These are phyloP conservation scores for Melanchra persicariae DNA, from an alignment of 2,888 invertebrate genomes.

Conservation along the genomic window DNA sequence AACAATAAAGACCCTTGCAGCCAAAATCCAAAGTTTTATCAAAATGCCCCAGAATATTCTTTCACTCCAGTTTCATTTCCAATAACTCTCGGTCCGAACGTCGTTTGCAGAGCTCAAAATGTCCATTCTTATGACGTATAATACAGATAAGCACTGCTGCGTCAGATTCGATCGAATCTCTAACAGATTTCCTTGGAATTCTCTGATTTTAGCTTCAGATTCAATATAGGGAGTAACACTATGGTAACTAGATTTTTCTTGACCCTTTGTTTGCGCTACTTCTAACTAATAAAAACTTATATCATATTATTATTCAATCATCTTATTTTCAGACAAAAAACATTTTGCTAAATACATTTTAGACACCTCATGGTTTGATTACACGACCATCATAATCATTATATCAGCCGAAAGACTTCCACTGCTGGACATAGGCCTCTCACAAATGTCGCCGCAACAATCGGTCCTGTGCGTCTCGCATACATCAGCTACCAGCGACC, in stretches of 20 bases:
- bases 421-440: too few species aligned
- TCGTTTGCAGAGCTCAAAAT: conserved; percentile 45
- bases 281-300: too few species aligned
- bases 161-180: conserved; percentile 33
- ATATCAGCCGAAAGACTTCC: too few species aligned
- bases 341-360: too few species aligned
- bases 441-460: too few species aligned
- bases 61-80: conserved; percentile 32
- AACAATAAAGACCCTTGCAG: not conserved
- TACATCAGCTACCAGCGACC: too few species aligned
- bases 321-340: too few species aligned
- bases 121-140: conserved; percentile 50
- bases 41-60: conserved; percentile 10
- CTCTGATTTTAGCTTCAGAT: conserved; percentile 14
- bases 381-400: too few species aligned
- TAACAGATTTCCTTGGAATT: conserved; percentile 10
- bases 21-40: conserved; percentile 1
- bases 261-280: too few species aligned
- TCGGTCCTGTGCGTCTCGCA: too few species aligned
- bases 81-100: conserved; percentile 29
- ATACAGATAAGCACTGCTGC: conserved; percentile 43
- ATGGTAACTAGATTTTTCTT: conserved; percentile 3
- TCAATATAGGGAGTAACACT: not conserved
- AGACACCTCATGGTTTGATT: too few species aligned
- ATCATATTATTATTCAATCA: too few species aligned